A percentile compares a stretch with the other conserved stretches of the same genome.
Evolutionary conservation across 1,140 invertebrate genomes (phyloP).

Genomic region (Drosophila carrolli): DNA sequence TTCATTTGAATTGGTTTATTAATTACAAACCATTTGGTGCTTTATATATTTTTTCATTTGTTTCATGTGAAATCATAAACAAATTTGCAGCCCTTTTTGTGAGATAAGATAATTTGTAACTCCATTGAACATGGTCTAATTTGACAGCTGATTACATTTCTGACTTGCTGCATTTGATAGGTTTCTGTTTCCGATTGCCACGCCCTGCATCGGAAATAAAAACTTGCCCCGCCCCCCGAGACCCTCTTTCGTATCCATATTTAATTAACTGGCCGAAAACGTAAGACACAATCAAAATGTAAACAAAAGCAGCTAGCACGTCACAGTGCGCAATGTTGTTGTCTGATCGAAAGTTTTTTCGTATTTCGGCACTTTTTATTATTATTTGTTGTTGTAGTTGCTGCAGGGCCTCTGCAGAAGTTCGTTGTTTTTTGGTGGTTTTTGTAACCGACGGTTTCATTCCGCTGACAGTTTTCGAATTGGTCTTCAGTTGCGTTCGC

Average conservation of each 20-base stretch:
- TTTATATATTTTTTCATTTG: background rate
- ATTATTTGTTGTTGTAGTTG: constrained; percentile 15
- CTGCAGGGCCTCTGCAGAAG: constrained; percentile 53
- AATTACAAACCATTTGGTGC: background rate
- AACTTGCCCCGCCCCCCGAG: background rate
- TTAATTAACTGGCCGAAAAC: constrained; percentile 53
- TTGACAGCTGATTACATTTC: constrained; percentile 5
- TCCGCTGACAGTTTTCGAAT: constrained; percentile 45
- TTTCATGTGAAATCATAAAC: background rate
- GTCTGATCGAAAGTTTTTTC: constrained; percentile 73
- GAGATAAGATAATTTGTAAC: background rate
- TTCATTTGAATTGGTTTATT: background rate
- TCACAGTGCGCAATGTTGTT: constrained; percentile 51
- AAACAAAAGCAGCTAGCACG: constrained; percentile 43
- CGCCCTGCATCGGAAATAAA: constrained; percentile 38
- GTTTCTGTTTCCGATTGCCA: constrained; percentile 46
- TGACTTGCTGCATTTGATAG: constrained; percentile 14
- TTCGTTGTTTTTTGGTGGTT: constrained; percentile 31
- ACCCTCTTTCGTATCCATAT: constrained; percentile 11
- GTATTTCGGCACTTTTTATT: constrained; percentile 64
- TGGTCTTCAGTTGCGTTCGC: constrained; percentile 62
- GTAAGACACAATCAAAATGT: constrained; percentile 54
- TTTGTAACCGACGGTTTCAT: constrained; percentile 10
- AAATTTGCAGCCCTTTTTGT: background rate
- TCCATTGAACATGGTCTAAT: background rate